Evolutionary conservation across 2,888 invertebrate genomes (phyloP).

Genomic region (Molorchus minor): DNA sequence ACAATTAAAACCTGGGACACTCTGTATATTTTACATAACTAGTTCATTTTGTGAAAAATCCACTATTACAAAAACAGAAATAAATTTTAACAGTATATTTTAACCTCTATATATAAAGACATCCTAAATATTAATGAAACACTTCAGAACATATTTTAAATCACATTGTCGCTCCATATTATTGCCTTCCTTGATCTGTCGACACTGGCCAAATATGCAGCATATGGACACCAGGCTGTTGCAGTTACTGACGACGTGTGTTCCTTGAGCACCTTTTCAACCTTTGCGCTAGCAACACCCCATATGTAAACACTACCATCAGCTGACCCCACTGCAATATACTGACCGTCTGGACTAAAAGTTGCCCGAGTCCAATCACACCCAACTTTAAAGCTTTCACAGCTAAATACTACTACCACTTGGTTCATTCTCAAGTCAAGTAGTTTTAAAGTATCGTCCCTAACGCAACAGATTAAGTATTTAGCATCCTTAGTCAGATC

Average conservation of each 20-base stretch:
- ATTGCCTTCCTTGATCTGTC: slow-evolving; percentile 84
- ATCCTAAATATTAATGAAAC: background rate
- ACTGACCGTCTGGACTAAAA: slow-evolving; percentile 90
- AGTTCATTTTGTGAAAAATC: background rate
- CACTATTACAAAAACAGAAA: background rate
- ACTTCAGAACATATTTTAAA: background rate
- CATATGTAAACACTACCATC: slow-evolving; percentile 94
- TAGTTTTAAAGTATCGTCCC: slow-evolving; percentile 94
- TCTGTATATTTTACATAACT: too few species aligned
- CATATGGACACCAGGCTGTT: slow-evolving; percentile 89
- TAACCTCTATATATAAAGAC: background rate
- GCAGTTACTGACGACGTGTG: slow-evolving; percentile 86
- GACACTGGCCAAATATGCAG: slow-evolving; percentile 81
- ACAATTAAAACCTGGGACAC: too few species aligned
- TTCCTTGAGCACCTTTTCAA: slow-evolving; percentile 83
- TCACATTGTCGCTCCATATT: slow-evolving; percentile 68
- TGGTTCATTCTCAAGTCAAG: slow-evolving; percentile 95
- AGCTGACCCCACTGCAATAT: slow-evolving; percentile 89
- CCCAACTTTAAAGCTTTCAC: slow-evolving; percentile 94
- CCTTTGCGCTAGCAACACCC: slow-evolving; percentile 80
- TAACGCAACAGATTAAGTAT: slow-evolving; percentile 89
- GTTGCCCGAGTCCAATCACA: slow-evolving; percentile 94
- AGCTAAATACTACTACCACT: slow-evolving; percentile 87
- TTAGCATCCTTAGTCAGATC: slow-evolving; percentile 93
- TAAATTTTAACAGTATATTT: slow-evolving; percentile 4